Base-by-base conservation (phyloP, 2,113 vertebrate genomes). In the Pantherophis guttatus region DNA sequence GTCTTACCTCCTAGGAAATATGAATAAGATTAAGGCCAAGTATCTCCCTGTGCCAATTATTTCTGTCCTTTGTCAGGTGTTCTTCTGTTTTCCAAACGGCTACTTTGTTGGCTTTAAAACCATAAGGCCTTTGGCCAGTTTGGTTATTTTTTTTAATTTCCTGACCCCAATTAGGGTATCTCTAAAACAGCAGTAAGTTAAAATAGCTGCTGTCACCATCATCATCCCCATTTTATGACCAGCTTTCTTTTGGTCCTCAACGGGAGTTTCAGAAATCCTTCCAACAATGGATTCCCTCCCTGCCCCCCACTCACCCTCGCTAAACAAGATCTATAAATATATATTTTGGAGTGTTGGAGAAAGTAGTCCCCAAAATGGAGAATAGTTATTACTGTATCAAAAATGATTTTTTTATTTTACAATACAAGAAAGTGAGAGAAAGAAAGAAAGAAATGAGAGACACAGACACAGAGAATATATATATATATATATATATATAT, bases 151-250 rank as follows among this genome's bases (percentile, higher is more conserved):
- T 91, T 93, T 15, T 2, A 12, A 95, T 97, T 97, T 97, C 96
- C 93, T 91, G 95, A 95, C 93, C 58, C 57, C 91, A 94, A 96
- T 97, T 97, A 95, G 88, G 96, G 94, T 96, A 96, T 97, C 96
- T 97, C 96, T 97, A 97, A 97, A 97, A 96, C 88, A 94, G 94
- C 95, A 94, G 92, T 54, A 87, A 96, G 95, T 90, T 95, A 91
- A 96, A 95, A 93, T 94, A 90, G 88, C 65, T 1, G 10, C 87
- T 19, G 29, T 23, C 21, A 23, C 19, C n/a, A 2, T 21, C 88
- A 88, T 92, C 93, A 95, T 6, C 57, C 9, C 0, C 65, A 90
- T 92, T 91, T 96, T 96, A 96, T 96, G 94, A 91, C 96, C 94
- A 48, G 94, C 89, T 94, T 96, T 95, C 94, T 97, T 97, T 94